Base-by-base conservation (phyloP, 2,113 vertebrate species). In the Callipepla squamata region DNA sequence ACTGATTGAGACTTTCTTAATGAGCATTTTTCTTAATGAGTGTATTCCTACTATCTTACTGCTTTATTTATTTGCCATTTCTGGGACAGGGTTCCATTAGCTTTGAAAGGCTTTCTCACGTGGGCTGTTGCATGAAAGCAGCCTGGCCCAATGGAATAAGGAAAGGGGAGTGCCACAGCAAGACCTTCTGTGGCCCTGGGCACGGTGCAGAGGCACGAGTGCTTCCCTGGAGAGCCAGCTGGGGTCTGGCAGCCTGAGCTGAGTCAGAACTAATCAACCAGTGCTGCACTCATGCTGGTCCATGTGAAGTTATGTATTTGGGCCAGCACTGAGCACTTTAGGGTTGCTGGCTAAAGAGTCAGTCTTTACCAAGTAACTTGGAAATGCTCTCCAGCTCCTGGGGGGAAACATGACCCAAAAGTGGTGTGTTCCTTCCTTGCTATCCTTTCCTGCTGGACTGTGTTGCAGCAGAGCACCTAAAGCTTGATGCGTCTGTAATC, bases 191-290 rank as follows among this genome's bases (percentile, higher is more conserved):
- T 34, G 61, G 51, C 32, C 30, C n/a, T 23, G 26, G 45, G 48
- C 34, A 28, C 36, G 0, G 0, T 48, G 28, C 38, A 36, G 34
- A 45, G 61, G 48, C 23, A 22, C 11, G 3, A 26, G 9, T 62
- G 2, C 61, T 70, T 87, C 22, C 20, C 3, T 63, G 42, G 51
- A 59, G 70, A 47, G 38, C 23, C 25, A 38, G 47, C 4, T 72
- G 53, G 42, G 48, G 26, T 79, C 38, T 72, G 32, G 18, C 67
- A 63, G 51, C 19, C 42, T 19, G 32, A 63, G 66, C 40, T 36
- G 23, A 79, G 47, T 59, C 42, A 67, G n/a, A 58, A 45, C 51
- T 67, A 38, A 23, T 40, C 32, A 75, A 38, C 30, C 34, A 42
- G 13, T 32, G 22, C 58, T 67, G 75, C 7, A 11, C 17, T 85